Conservation (phyloP, 2,888 invertebrate genomes). For the Muscina levida region DNA sequence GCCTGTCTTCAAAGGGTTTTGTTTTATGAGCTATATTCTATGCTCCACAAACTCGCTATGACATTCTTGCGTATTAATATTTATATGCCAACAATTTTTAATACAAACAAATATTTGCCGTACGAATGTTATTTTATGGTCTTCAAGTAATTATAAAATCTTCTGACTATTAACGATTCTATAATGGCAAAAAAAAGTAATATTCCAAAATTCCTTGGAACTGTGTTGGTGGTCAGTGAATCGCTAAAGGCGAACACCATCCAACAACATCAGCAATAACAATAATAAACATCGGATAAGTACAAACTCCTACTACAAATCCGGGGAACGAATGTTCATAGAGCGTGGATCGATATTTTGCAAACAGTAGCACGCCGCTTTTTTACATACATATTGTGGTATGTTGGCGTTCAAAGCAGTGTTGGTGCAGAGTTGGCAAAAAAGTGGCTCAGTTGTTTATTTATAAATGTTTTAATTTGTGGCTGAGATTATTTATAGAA, state of each 20-base stretch:
- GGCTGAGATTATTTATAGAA: constrained; percentile 48
- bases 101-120: constrained; percentile 31
- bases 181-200: constrained; percentile 40
- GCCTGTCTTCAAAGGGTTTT: background rate
- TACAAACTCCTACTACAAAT: background rate
- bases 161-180: constrained; percentile 42
- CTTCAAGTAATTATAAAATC: constrained; percentile 48
- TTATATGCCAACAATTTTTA: constrained; percentile 52
- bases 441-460: constrained; percentile 52
- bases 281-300: constrained; percentile 53
- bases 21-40: background rate
- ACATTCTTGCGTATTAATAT: too few relatives aligned
- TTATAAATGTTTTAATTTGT: constrained; percentile 50
- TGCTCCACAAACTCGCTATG: background rate
- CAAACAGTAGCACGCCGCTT: constrained; percentile 32
- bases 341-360: background rate
- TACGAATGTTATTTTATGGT: constrained; percentile 9
- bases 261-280: background rate
- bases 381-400: constrained; percentile 18
- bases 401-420: background rate
- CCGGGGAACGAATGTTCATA: background rate
- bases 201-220: constrained; percentile 59
- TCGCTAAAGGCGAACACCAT: constrained; percentile 7
- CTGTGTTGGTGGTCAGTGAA: constrained; percentile 59
- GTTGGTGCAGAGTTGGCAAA: constrained; percentile 51